Conservation (phyloP, 2,888 invertebrate species). For the Tetranychus piercei region DNA sequence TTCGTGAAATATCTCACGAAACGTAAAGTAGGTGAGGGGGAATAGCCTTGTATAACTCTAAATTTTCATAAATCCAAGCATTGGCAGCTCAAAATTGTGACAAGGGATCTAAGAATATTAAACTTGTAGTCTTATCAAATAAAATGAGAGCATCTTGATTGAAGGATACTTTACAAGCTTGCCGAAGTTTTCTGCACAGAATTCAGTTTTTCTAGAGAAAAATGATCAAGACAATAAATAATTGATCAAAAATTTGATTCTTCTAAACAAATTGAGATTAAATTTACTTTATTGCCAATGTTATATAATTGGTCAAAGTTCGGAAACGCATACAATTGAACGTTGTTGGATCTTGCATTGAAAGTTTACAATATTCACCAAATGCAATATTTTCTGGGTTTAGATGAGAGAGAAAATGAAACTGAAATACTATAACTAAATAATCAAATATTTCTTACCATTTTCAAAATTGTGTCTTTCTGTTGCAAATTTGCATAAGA, state of each 20-base stretch:
- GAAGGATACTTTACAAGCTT: constrained; percentile 15
- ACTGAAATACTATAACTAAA: neutral
- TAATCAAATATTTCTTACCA: neutral
- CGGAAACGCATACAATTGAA: constrained; percentile 22
- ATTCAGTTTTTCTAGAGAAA: constrained; percentile 15
- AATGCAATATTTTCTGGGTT: neutral
- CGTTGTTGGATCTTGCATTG: constrained; percentile 19
- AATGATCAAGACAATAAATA: neutral
- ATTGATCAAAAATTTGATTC: neutral
- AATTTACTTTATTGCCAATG: constrained; percentile 18
- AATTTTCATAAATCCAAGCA: constrained; percentile 22
- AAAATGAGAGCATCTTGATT: constrained; percentile 19
- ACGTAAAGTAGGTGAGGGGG: no score
- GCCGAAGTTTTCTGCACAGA: constrained; percentile 18
- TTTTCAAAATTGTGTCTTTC: neutral
- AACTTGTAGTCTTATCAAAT: constrained; percentile 22
- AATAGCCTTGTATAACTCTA: no score
- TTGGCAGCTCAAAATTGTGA: constrained; percentile 19
- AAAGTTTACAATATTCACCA: constrained; percentile 14
- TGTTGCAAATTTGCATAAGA: constrained; percentile 18
- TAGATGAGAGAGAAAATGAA: neutral
- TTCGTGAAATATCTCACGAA: no score
- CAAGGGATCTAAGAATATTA: constrained; percentile 21
- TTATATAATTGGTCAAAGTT: constrained; percentile 17
- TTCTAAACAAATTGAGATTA: neutral